These are phyloP conservation scores for Schizothorax lantsangensis DNA, from an alignment of 2,797 vertebrate species.

Conservation along the genomic window DNA sequence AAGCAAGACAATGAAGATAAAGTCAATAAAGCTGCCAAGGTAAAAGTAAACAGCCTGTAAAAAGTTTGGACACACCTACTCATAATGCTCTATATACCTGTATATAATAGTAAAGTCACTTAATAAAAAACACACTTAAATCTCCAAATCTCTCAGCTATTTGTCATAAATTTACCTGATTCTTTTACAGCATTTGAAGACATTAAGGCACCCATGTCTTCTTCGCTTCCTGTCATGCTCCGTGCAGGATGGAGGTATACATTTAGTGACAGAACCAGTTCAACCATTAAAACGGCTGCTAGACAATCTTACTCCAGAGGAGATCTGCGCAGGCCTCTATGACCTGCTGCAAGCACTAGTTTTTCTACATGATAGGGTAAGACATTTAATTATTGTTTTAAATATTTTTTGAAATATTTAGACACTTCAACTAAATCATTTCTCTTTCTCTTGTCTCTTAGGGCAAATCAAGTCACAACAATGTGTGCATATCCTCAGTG, in stretches of 20 bases:
- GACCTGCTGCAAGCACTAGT: constrained; percentile 91
- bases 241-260: constrained; percentile 89
- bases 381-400: constrained; percentile 38
- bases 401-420: neutral
- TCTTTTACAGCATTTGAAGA: constrained; percentile 90
- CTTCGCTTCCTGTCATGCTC: constrained; percentile 95
- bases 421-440: neutral
- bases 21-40: constrained; percentile 96
- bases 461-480: constrained; percentile 97
- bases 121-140: neutral
- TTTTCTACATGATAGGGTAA: constrained; percentile 95
- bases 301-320: constrained; percentile 85
- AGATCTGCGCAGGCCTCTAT: constrained; percentile 93
- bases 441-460: constrained; percentile 61
- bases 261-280: constrained; percentile 93
- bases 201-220: constrained; percentile 93
- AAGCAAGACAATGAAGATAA: constrained; percentile 90
- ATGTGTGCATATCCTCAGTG: constrained; percentile 89
- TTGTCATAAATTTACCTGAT: neutral
- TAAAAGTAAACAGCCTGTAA: constrained; percentile 61
- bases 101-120: neutral
- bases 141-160: neutral
- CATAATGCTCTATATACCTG: neutral
- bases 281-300: constrained; percentile 87
- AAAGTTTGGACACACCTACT: neutral